Evolutionary conservation across 2,797 vertebrate species (phyloP).

Genomic region (Acrocephalus scirpaceus): DNA sequence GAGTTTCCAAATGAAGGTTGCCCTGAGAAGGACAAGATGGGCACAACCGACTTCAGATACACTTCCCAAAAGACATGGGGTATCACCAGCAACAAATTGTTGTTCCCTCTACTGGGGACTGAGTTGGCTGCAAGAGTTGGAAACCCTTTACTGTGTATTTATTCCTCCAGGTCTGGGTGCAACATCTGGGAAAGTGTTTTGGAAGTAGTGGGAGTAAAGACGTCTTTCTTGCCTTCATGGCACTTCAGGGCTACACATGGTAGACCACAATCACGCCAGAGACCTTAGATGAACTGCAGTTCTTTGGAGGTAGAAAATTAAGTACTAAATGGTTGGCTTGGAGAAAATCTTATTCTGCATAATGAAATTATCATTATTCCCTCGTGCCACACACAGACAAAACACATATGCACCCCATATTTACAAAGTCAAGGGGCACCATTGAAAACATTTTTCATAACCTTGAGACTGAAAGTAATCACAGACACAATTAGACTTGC

Average conservation of each 20-base stretch:
- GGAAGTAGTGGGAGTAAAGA: not conserved
- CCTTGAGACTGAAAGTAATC: constrained; percentile 62
- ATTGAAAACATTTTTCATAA: constrained; percentile 69
- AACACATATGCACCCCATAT: constrained; percentile 69
- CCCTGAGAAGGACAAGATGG: not conserved
- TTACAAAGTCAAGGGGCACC: constrained; percentile 67
- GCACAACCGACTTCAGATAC: not conserved
- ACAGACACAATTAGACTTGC: constrained; percentile 44
- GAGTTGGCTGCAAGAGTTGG: not conserved
- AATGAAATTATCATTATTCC: constrained; percentile 73
- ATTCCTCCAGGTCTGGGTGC: not conserved
- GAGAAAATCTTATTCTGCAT: constrained; percentile 56
- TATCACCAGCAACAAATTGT: not conserved
- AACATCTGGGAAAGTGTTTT: constrained; percentile 49
- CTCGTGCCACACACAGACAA: constrained; percentile 72
- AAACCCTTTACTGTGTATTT: not conserved
- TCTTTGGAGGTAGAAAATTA: constrained; percentile 68
- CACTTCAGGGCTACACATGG: constrained; percentile 31
- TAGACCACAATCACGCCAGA: constrained; percentile 38
- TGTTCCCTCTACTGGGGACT: not conserved
- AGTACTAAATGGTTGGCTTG: constrained; percentile 47
- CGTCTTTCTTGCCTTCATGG: constrained; percentile 20
- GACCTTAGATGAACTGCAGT: constrained; percentile 66
- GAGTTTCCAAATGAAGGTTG: rapidly evolving
- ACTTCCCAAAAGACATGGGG: not conserved